Base-by-base conservation (phyloP, 2,113 vertebrate species). In the Cryptotis parvus region DNA sequence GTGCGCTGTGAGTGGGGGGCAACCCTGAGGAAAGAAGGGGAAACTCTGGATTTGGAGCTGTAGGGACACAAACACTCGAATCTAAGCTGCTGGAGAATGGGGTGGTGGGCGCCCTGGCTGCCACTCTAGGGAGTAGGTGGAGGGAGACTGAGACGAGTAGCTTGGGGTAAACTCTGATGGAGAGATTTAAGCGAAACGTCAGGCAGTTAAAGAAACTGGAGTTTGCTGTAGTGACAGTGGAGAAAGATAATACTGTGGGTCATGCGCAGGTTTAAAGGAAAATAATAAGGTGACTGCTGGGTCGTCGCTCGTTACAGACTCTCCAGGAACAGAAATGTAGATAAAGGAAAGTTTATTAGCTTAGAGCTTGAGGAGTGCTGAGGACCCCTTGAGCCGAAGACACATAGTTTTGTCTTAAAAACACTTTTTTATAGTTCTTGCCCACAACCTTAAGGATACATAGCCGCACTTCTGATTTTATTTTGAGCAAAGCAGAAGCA, bases 1-100 rank as follows among this genome's bases (percentile, higher is more conserved):
- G 98, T 99, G 84, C 98, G 99, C 97, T 99, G 99, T 99, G 98
- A 99, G 99, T 98, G 83, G 7, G 85, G 52, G 72, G 27, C n/a
- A 1, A 41, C 6, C 33, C 52, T 9, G 20, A 20, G 37, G 65
- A 58, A 18, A n/a, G 6, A 24, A 24, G 16, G 33, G 65, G 65
- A 27, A 27, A 3, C 39, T 52, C 58, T 37, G 83, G 37, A 33
- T 31, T 26, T 1, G 31, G 61, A 52, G 1, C 35, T 63, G 27
- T 66, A 11, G n/a, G 58, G n/a, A 4, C 29, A 8, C 35, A 31
- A 20, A 61, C 26, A 10, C 55, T 20, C 45, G 27, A 3, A 29
- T 7, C 37, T 37, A 22, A 77, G 79, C 39, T 70, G 27, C 52
- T 33, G 49, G 41, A 45, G 37, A 83, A 9, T 41, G 33, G 35